These are phyloP conservation scores for Parelbella ahira DNA, from an alignment of 2,888 invertebrate genomes.

Conservation along the genomic window DNA sequence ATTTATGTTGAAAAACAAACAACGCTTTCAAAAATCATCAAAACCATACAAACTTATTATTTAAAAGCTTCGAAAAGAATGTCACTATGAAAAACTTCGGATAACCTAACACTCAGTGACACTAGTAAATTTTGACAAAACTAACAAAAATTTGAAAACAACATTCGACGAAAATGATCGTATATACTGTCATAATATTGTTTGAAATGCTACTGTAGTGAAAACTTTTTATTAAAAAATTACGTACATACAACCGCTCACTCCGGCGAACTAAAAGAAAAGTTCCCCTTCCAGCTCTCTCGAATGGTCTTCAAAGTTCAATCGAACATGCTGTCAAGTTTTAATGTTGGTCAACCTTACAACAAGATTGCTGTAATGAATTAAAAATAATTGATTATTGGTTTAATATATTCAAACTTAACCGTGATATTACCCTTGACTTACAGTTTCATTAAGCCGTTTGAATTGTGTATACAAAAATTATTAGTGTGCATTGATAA, in stretches of 20 bases:
- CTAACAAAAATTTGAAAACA: conserved; percentile 4
- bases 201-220: conserved; percentile 1
- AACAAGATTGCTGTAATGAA: too few relatives aligned
- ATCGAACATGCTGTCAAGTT: too few relatives aligned
- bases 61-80: conserved; percentile 32
- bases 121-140: conserved; percentile 36
- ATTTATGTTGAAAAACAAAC: conserved; percentile 60
- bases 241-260: conserved; percentile 64
- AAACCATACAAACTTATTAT: conserved; percentile 35
- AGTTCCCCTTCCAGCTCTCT: too few relatives aligned
- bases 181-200: conserved; percentile 18
- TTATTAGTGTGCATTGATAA: too few relatives aligned
- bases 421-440: too few relatives aligned
- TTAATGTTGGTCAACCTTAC: too few relatives aligned
- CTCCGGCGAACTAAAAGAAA: conserved; percentile 60
- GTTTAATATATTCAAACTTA: too few relatives aligned
- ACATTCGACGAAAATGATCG: conserved; percentile 13
- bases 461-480: too few relatives aligned
- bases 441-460: too few relatives aligned
- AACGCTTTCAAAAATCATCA: conserved; percentile 42
- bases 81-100: conserved; percentile 25
- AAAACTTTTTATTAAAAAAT: conserved; percentile 28
- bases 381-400: too few relatives aligned
- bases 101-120: conserved; percentile 28
- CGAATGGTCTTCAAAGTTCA: too few relatives aligned